Evolutionary conservation across 2,888 invertebrate species (phyloP).

Genomic region (Cheilosia soror): DNA sequence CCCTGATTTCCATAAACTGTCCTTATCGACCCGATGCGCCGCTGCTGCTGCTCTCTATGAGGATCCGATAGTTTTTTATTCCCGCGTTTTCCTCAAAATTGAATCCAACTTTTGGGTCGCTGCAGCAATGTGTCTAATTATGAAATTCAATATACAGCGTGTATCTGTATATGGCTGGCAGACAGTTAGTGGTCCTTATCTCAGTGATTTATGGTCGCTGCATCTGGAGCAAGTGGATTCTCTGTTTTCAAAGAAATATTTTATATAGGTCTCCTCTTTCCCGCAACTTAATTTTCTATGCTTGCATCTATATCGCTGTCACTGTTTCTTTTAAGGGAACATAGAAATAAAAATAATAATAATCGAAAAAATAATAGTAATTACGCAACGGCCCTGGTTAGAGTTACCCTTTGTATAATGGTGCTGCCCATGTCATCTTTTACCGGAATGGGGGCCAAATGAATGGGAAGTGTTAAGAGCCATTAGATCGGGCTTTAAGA

Average conservation of each 20-base stretch:
- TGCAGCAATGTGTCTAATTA: slow-evolving; percentile 68
- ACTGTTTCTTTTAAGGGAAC: slow-evolving; percentile 30
- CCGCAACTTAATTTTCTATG: neutral
- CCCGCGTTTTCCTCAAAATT: slow-evolving; percentile 29
- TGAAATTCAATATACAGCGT: slow-evolving; percentile 70
- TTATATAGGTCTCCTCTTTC: neutral
- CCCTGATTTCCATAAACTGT: slow-evolving; percentile 73
- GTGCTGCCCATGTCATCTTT: slow-evolving; percentile 29
- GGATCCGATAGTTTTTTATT: slow-evolving; percentile 37
- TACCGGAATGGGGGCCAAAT: slow-evolving; percentile 16
- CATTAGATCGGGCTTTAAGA: slow-evolving; percentile 62
- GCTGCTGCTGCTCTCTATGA: slow-evolving; percentile 27
- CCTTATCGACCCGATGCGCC: slow-evolving; percentile 62
- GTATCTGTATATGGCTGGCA: slow-evolving; percentile 49
- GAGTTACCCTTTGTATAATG: slow-evolving; percentile 49
- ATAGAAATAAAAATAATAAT: slow-evolving; percentile 55
- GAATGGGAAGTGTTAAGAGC: slow-evolving; percentile 69
- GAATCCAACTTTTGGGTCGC: slow-evolving; percentile 22
- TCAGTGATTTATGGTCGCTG: slow-evolving; percentile 70
- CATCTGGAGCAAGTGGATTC: slow-evolving; percentile 70
- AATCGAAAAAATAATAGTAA: slow-evolving; percentile 70
- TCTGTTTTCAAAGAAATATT: neutral
- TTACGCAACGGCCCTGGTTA: slow-evolving; percentile 8
- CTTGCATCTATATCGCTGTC: slow-evolving; percentile 3
- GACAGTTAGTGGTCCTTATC: slow-evolving; percentile 74